Conservation (phyloP, 2,888 invertebrate genomes). For the Pyralis farinalis region DNA sequence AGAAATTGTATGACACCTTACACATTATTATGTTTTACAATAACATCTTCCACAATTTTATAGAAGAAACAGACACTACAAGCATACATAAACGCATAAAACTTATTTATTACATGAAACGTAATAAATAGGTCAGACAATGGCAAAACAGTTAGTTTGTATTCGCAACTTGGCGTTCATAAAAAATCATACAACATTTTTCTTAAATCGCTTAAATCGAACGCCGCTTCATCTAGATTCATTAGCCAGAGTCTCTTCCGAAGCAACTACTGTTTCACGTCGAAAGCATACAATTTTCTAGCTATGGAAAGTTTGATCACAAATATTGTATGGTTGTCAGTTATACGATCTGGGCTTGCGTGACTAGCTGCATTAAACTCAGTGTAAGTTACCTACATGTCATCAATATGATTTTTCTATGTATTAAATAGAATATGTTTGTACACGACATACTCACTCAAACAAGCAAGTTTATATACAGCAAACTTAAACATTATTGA, state of each 20-base stretch:
- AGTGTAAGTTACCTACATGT: conserved; percentile 27
- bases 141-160: too few relatives aligned
- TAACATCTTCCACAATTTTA: too few relatives aligned
- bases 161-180: too few relatives aligned
- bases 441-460: conserved; percentile 34
- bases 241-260: conserved; percentile 27
- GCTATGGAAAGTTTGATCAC: conserved; percentile 63
- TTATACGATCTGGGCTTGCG: conserved; percentile 32
- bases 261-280: conserved; percentile 41
- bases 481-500: conserved; percentile 11
- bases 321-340: conserved; percentile 40
- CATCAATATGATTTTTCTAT: conserved; percentile 31
- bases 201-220: conserved; percentile 13
- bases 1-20: too few relatives aligned
- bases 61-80: too few relatives aligned
- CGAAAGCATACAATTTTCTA: conserved; percentile 51
- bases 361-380: conserved; percentile 42
- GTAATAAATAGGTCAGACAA: too few relatives aligned
- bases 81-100: too few relatives aligned
- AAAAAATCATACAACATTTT: not conserved
- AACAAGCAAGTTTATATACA: conserved; percentile 40
- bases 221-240: conserved; percentile 27
- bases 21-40: too few relatives aligned
- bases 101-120: too few relatives aligned
- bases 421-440: conserved; percentile 51